A percentile compares a stretch with the other conserved stretches of the same genome.
phyloP scores from a whole-genome alignment of 1,140 invertebrate species.

The Anagrus nilaparvatae region DNA sequence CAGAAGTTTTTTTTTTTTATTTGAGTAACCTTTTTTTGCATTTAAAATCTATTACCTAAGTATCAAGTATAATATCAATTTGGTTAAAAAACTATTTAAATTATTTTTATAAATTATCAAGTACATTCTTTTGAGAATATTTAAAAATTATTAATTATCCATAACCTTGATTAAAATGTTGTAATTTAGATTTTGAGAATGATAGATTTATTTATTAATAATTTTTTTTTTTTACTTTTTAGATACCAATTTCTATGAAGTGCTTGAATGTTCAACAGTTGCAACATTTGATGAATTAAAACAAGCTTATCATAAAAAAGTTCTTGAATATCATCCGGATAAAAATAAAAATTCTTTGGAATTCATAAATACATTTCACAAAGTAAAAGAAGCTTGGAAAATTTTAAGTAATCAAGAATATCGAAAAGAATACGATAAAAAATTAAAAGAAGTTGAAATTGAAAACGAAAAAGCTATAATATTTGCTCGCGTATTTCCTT shows the following conservation, averaged over 20 bases:
- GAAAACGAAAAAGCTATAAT: conserved; percentile 42
- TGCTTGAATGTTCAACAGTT: conserved; percentile 45
- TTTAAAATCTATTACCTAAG: no score
- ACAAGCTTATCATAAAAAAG: conserved; percentile 49
- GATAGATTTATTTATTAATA: no score
- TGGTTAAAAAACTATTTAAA: no score
- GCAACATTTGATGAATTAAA: conserved; percentile 51
- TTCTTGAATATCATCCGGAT: conserved; percentile 53
- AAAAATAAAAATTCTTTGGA: conserved; percentile 34
- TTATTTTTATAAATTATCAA: no score
- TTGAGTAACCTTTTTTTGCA: no score
- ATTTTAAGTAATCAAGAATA: conserved; percentile 43
- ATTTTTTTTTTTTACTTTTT: no score
- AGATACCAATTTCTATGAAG: conserved; percentile 48
- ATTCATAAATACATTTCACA: conserved; percentile 38
- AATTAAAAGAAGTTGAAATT: conserved; percentile 40
- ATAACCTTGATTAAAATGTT: no score
- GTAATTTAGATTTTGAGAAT: no score
- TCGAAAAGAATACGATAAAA: conserved; percentile 49
- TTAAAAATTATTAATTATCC: no score
- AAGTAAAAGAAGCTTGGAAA: conserved; percentile 54
- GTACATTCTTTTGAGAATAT: no score
- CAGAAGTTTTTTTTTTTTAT: no score
- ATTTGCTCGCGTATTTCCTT: conserved; percentile 44
- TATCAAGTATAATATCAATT: no score